Conservation (phyloP, 2,888 invertebrate species). For the Xestoiulus laeticollis region DNA sequence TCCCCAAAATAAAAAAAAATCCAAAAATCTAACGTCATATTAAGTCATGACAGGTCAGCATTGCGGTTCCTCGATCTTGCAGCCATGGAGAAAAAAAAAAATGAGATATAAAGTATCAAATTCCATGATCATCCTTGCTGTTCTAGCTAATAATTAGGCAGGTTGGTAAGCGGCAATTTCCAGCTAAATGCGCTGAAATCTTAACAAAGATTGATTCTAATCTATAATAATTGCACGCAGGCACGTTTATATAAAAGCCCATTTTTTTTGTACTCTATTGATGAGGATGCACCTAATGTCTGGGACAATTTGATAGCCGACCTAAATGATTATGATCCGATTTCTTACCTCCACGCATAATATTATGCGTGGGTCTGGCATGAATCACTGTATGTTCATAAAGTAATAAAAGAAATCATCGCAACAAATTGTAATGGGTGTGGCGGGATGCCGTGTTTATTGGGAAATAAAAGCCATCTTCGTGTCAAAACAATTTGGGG, state of each 20-base stretch:
- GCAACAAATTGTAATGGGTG: slow-evolving; percentile 24
- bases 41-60: neutral
- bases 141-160: neutral
- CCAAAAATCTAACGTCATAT: neutral
- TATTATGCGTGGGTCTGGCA: neutral
- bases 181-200: neutral
- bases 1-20: neutral
- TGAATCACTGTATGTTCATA: slow-evolving; percentile 28
- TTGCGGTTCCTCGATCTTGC: neutral
- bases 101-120: neutral
- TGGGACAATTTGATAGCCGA: neutral
- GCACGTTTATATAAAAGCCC: neutral
- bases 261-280: neutral
- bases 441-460: slow-evolving; percentile 37
- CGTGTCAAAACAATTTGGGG: slow-evolving; percentile 28
- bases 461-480: slow-evolving; percentile 23
- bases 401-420: slow-evolving; percentile 30
- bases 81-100: neutral
- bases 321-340: neutral
- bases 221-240: neutral
- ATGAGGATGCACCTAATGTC: neutral
- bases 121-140: neutral
- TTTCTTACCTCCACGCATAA: neutral
- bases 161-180: neutral
- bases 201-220: slow-evolving; percentile 1